phyloP scores from a whole-genome alignment of 2,113 vertebrate genomes.

The Chlorocebus sabaeus region DNA sequence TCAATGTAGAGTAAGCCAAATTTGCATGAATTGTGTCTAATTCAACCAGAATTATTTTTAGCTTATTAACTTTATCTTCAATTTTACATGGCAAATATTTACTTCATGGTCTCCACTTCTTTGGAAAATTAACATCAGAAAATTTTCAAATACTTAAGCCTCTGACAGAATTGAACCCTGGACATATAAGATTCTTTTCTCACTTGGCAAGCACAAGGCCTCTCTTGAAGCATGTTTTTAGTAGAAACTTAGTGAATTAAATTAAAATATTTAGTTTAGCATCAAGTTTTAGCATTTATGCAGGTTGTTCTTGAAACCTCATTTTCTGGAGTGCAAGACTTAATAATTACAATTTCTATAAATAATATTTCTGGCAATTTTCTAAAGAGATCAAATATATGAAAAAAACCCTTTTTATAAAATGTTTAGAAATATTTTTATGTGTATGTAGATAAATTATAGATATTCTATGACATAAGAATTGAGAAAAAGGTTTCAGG shows the following conservation, averaged over 20 bases:
- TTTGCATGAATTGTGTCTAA: neutral
- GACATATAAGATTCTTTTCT: neutral
- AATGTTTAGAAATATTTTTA: neutral
- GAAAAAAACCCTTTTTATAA: neutral
- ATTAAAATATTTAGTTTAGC: neutral
- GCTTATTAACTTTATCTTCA: neutral
- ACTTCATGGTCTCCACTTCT: neutral
- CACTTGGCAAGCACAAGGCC: neutral
- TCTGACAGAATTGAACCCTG: neutral
- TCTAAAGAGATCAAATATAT: neutral
- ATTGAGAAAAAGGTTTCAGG: too few species aligned
- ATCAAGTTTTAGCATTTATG: neutral
- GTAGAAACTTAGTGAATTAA: constrained; percentile 17
- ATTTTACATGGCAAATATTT: neutral
- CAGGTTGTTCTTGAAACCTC: neutral
- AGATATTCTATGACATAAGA: neutral
- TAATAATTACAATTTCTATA: neutral
- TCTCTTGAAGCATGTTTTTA: neutral
- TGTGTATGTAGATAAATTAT: neutral
- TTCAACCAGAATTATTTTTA: constrained; percentile 21
- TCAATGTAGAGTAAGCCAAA: neutral
- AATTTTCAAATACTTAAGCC: neutral
- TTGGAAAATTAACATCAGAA: neutral
- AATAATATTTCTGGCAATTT: neutral
- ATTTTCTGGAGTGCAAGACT: neutral